Evolutionary conservation across 2,113 vertebrate species (phyloP).

Genomic region (Camelus bactrianus): DNA sequence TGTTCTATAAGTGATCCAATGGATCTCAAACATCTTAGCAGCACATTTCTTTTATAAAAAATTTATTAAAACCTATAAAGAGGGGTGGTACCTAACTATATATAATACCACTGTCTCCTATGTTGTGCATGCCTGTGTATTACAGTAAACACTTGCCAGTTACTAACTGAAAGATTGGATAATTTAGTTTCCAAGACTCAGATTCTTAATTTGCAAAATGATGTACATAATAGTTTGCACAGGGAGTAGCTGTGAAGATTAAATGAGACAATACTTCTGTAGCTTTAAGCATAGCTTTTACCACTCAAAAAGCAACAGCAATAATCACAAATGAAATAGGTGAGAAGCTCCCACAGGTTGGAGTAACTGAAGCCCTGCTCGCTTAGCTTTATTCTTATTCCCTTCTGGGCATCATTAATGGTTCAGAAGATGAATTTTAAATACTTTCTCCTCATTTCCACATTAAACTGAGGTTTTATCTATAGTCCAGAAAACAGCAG

Average conservation of each 20-base stretch:
- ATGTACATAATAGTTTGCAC: not conserved
- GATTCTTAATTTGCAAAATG: not conserved
- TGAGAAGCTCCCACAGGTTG: not conserved
- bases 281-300: not conserved
- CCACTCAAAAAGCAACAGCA: not conserved
- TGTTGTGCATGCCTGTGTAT: accelerated
- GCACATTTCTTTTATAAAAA: not conserved
- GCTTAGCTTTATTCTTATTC: not conserved
- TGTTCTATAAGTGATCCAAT: not conserved
- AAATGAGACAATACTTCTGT: not conserved
- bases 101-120: not conserved
- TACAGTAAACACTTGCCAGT: not conserved
- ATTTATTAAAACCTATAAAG: not conserved
- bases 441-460: not conserved
- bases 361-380: not conserved
- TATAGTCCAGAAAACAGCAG: not conserved
- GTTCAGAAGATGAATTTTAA: not conserved
- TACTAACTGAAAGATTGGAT: not conserved
- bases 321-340: not conserved
- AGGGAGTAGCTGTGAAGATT: not conserved
- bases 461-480: not conserved
- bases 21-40: not conserved
- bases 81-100: not conserved
- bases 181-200: not conserved
- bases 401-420: not conserved